A percentile compares a stretch with the other conserved stretches of the same genome.
phyloP scores from a whole-genome alignment of 2,113 vertebrate species.

The Labrus mixtus region DNA sequence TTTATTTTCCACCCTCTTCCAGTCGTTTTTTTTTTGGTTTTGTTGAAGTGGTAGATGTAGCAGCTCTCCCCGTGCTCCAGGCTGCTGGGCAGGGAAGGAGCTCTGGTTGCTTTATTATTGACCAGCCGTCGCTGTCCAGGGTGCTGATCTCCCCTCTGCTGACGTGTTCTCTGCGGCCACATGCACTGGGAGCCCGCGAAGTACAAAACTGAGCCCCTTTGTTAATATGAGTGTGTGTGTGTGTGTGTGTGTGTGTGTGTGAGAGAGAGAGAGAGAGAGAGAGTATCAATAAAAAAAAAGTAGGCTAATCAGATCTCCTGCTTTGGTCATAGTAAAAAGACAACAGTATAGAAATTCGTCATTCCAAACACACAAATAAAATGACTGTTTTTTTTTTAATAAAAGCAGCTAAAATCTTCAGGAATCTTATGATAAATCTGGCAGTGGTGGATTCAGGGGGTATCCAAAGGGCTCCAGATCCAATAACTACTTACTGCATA shows the following conservation, averaged over 20 bases:
- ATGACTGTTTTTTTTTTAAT: too few species aligned
- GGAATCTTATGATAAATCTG: too few species aligned
- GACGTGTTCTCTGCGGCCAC: slow-evolving; percentile 67
- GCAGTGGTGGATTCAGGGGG: too few species aligned
- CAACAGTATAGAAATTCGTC: too few species aligned
- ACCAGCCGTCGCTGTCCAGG: slow-evolving; percentile 79
- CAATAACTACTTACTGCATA: too few species aligned
- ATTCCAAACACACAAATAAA: too few species aligned
- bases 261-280: too few species aligned
- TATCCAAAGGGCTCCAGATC: too few species aligned
- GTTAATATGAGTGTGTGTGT: not conserved
- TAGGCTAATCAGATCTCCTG: too few species aligned
- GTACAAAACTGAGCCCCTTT: slow-evolving; percentile 47
- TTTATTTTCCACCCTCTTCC: slow-evolving; percentile 21
- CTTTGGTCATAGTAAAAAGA: too few species aligned
- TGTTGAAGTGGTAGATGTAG: slow-evolving; percentile 3
- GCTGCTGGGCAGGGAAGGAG: slow-evolving; percentile 35
- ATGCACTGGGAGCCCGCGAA: slow-evolving; percentile 67
- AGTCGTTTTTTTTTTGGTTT: slow-evolving; percentile 19
- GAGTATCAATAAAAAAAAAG: too few species aligned
- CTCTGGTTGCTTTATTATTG: slow-evolving; percentile 55
- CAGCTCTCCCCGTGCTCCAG: slow-evolving; percentile 23
- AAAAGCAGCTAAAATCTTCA: too few species aligned
- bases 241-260: not conserved
- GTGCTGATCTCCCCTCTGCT: slow-evolving; percentile 78